A percentile compares a stretch with the other conserved stretches of the same genome.
Evolutionary conservation across 2,797 vertebrate species (phyloP).

Genomic region (Taeniopygia guttata): DNA sequence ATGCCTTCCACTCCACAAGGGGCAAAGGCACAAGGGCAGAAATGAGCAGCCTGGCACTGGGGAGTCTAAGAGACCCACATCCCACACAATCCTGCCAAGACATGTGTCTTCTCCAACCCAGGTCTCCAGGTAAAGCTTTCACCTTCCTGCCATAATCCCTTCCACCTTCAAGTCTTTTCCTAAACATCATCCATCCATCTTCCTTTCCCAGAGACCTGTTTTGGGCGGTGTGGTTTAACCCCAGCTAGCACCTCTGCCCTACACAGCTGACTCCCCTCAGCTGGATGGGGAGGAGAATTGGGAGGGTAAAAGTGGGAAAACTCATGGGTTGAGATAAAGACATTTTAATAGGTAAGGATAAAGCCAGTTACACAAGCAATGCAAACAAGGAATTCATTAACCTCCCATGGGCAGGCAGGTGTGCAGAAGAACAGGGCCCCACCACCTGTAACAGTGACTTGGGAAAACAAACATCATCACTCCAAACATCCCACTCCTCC

Average conservation of each 20-base stretch:
- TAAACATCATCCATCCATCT: neutral
- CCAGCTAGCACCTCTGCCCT: neutral
- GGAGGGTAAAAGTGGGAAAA: neutral
- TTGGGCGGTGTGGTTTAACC: neutral
- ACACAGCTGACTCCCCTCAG: neutral
- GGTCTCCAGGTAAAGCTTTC: neutral
- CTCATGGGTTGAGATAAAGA: neutral
- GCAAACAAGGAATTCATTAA: neutral
- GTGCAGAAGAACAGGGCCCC: neutral
- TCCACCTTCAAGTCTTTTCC: neutral
- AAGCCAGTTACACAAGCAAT: neutral
- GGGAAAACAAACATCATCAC: neutral
- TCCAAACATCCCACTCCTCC: neutral
- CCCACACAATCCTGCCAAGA: rapidly evolving
- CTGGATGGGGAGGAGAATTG: neutral
- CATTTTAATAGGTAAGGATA: neutral
- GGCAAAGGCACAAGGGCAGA: neutral
- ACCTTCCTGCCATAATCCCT: neutral
- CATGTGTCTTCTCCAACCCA: neutral
- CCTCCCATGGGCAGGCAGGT: neutral
- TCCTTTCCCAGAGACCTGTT: rapidly evolving
- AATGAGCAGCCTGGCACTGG: neutral
- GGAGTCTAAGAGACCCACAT: neutral
- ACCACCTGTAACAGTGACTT: rapidly evolving
- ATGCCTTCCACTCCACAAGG: neutral